These are phyloP conservation scores for Corythoichthys intestinalis DNA, from an alignment of 2,113 vertebrate species.

Conservation along the genomic window DNA sequence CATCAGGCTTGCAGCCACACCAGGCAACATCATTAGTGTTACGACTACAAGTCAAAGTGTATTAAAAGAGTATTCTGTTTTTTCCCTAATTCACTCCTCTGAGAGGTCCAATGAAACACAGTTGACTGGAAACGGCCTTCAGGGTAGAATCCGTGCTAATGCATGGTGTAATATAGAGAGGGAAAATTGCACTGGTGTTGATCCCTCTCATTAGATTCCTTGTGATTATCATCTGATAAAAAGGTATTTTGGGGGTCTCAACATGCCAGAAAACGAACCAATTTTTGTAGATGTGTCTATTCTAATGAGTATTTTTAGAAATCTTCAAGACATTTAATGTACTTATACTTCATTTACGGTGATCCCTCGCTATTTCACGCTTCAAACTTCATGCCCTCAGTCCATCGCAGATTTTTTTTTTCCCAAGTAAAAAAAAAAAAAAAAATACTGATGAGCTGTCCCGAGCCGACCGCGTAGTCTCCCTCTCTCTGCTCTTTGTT, in stretches of 20 bases:
- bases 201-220: background rate
- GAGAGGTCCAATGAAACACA: constrained; percentile 33
- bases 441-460: no score
- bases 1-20: constrained; percentile 51
- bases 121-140: constrained; percentile 26
- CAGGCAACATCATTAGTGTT: constrained; percentile 57
- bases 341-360: no score
- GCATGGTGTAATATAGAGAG: constrained; percentile 25
- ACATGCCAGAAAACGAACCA: background rate
- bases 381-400: no score
- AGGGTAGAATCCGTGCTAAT: constrained; percentile 21
- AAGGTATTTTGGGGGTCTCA: no score
- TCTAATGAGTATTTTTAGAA: no score
- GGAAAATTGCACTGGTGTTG: background rate
- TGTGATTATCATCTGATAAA: background rate
- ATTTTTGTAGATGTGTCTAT: no score
- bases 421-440: no score
- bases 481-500: no score
- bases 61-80: constrained; percentile 34
- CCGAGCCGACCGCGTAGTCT: no score
- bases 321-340: no score
- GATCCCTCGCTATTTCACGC: no score
- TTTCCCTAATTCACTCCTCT: constrained; percentile 36
- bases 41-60: constrained; percentile 36
- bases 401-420: no score